Base-by-base conservation (phyloP, 2,797 vertebrate genomes). In the Danionella dracula region DNA sequence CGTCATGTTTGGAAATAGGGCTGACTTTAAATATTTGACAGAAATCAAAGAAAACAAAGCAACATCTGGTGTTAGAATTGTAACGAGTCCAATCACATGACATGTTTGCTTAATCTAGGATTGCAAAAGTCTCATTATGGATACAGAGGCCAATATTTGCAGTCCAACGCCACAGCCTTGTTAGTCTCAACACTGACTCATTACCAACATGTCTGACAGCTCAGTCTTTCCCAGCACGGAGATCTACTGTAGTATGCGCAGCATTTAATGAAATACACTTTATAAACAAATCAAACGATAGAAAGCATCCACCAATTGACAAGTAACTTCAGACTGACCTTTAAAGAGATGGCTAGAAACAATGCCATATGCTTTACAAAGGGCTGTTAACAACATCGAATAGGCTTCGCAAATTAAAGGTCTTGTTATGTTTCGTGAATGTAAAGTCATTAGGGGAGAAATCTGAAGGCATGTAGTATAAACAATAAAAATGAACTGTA, bases 21-120 rank as follows among this genome's bases (percentile, higher is more conserved):
- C 74, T 62, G 78, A 74, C 59, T 69, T 45, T 51, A 49, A 66
- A 66, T 66, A 72, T 65, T 70, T 66, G 66, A 72, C 66, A 67
- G 57, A 45, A 72, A 72, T 72, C 45, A 70, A 66, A 67, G 63
- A 70, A 73, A 70, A 73, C 63, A 73, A 64, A 70, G 66, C 70
- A 64, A 53, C 80, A 86, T 78, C 78, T 81, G 79, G 82, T 87
- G 86, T 91, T 92, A 88, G 88, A 86, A 90, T 90, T 89, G 87
- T 83, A 90, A 85, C 86, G 86, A 82, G 88, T 90, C 84, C 83
- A 88, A 82, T 92, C 91, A 92, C 87, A 91, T 89, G 86, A 87
- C 87, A 88, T 89, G 87, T 91, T 68, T 89, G 89, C 88, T 86
- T 87, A 90, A 86, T 84, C 80, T 89, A 82, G 79, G 84, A 80